Evolutionary conservation across 2,888 invertebrate genomes (phyloP), one percentile per base, ranked within the genome.

Genomic region (Drosophila macrothrix): DNA sequence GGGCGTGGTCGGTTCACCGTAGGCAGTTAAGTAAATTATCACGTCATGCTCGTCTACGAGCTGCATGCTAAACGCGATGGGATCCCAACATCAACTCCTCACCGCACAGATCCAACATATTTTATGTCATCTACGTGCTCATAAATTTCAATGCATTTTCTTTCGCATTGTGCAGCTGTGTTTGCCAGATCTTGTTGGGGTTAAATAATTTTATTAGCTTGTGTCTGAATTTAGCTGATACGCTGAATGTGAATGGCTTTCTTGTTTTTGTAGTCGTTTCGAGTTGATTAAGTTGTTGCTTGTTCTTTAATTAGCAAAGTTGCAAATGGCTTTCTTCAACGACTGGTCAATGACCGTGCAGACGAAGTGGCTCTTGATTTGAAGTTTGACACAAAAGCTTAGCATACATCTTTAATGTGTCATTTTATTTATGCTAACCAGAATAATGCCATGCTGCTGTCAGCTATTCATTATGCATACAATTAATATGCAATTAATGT

Each of bases 401-500:
- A 22, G 29, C 25, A 29, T 16, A 28, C 31, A 14, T 41, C 50
- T 58, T 56, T 29, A 28, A 35, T 33, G 16, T 49, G n/a, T 19
- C 19, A 22, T 22, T 22, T 28, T 19, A 37, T n/a, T n/a, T 28
- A n/a, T 16, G 28, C 3, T 35, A 41, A 25, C 22, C 25, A 19
- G 31, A 22, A 9, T 22, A 16, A 25, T 31, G 33, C 3, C 4
- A 14, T 1, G 10, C 14, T 39, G 25, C 35, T 54, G 52, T 12
- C 63, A 64, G 60, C 50, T 68, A 72, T 76, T 70, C 64, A 71
- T 73, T 55, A 78, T 72, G 74, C 63, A 65, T 73, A 72, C 78
- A 77, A 88, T 88, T 82, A 87, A 87, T 84, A 80, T 82, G 61
- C 80, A 88, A 86, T 90, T 90, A 80, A 80, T 80, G 75, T 67